Evolutionary conservation across 2,888 invertebrate species (phyloP), one percentile per base, ranked within the genome.

Genomic region (Mayetiola destructor): DNA sequence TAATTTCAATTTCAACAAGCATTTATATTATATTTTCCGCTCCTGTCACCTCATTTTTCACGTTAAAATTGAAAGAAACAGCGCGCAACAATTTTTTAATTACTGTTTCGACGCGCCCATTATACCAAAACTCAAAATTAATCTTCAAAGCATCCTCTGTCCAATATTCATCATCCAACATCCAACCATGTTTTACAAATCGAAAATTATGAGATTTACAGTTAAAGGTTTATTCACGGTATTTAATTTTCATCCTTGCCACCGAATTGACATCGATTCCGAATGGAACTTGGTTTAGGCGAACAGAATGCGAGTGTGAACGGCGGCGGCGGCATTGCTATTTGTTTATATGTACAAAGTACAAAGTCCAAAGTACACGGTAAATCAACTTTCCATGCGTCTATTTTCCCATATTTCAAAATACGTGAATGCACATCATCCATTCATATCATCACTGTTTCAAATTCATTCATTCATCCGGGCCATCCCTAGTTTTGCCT

Each of bases 211-310:
- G 29, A 48, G 23, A 48, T 48, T 48, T 48, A 48, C 48, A n/a
- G 18, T 48, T 27, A 53, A 53, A 32, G 53, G 53, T 32, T 53
- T 53, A 53, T 32, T 30, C 20, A 30, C 53, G 53, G 53, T 32
- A 53, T 53, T 53, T 53, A 53, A 53, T 53, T 53, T 29, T 53
- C 20, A 32, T 32, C 32, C 32, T 30, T 53, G 53, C 20, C 32
- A 53, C 27, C n/a, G 48, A 23, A 5, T n/a, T 48, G 48, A 48
- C 23, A 48, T 5, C 27, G 27, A 5, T 16, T 3, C 18, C 4
- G n/a, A n/a, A n/a, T n/a, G n/a, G n/a, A n/a, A n/a, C n/a, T n/a
- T n/a, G n/a, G n/a, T n/a, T n/a, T n/a, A n/a, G n/a, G n/a, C n/a
- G n/a, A n/a, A n/a, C n/a, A n/a, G n/a, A n/a, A n/a, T n/a, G n/a